Evolutionary conservation across 1,140 invertebrate species (phyloP).

Genomic region (Megalonaias nervosa): DNA sequence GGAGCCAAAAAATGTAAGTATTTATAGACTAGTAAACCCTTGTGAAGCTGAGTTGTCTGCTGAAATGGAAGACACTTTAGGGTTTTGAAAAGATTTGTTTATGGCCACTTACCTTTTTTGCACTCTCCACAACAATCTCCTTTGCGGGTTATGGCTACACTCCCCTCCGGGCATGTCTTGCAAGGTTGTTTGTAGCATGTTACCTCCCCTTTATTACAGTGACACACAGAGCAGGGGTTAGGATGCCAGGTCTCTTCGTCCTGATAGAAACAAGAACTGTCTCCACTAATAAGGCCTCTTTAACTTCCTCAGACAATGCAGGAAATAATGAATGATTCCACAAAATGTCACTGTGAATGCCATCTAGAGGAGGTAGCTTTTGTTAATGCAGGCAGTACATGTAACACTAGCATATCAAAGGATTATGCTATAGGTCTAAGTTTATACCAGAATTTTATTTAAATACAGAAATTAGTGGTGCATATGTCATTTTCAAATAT

Average conservation of each 20-base stretch:
- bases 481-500: too few species aligned
- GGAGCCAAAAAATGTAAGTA: too few species aligned
- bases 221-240: conserved; percentile 60
- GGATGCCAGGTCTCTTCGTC: conserved; percentile 60
- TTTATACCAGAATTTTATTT: too few species aligned
- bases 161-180: conserved; percentile 7
- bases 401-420: too few species aligned
- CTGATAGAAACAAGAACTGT: conserved; percentile 25
- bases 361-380: too few species aligned
- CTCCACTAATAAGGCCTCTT: neutral
- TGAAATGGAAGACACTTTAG: too few species aligned
- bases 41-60: too few species aligned
- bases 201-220: conserved; percentile 14
- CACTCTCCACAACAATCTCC: conserved; percentile 35
- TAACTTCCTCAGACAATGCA: neutral
- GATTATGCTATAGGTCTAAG: too few species aligned
- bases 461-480: too few species aligned
- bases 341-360: neutral
- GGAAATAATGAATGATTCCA: neutral
- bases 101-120: conserved; percentile 12
- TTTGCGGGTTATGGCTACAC: neutral
- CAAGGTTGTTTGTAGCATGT: conserved; percentile 26
- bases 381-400: too few species aligned
- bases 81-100: too few species aligned
- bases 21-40: too few species aligned